Evolutionary conservation across 2,113 vertebrate species (phyloP).

Genomic region (Gambusia affinis): DNA sequence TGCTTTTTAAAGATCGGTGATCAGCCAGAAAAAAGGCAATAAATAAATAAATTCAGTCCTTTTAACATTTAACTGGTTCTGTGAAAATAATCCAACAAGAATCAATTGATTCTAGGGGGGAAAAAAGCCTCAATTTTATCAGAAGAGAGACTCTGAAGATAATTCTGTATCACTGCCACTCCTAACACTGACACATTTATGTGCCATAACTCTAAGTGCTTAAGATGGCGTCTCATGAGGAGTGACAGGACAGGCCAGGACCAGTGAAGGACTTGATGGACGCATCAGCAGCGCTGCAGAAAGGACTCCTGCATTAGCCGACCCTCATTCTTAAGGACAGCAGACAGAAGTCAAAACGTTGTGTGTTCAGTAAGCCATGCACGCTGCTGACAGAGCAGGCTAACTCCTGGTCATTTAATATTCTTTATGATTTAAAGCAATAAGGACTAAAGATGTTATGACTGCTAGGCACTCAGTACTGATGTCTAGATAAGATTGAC

Average conservation of each 20-base stretch:
- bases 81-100: no score
- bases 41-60: no score
- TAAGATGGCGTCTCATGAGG: slow-evolving; percentile 3
- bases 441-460: neutral
- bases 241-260: slow-evolving; percentile 22
- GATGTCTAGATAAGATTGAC: no score
- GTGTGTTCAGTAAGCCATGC: neutral
- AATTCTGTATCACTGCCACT: neutral
- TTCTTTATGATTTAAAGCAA: neutral
- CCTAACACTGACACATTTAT: slow-evolving; percentile 15
- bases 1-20: no score
- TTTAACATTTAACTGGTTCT: no score
- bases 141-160: no score
- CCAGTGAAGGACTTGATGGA: slow-evolving; percentile 13
- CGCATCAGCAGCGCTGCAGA: slow-evolving; percentile 6
- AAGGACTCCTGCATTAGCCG: neutral
- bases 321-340: slow-evolving; percentile 3
- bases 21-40: no score
- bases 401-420: no score
- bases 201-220: slow-evolving; percentile 13
- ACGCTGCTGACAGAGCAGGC: no score
- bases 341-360: slow-evolving; percentile 11
- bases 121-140: no score
- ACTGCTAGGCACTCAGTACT: no score
- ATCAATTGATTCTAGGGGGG: no score